Conservation (phyloP, 2,797 vertebrate genomes). For the Myotis daubentonii region DNA sequence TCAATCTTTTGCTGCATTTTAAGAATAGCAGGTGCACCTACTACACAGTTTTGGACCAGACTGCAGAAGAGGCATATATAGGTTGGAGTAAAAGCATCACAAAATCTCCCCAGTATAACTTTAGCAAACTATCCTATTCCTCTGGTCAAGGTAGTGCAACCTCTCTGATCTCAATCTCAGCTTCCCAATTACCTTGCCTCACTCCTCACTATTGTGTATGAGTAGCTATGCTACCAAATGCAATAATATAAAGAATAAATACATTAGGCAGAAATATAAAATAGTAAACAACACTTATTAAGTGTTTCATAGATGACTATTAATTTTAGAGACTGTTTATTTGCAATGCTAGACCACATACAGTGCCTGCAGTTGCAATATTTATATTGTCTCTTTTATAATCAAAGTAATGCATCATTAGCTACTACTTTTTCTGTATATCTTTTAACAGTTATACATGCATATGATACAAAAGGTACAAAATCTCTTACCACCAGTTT, state of each 20-base stretch:
- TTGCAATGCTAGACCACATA: background rate
- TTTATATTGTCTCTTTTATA: background rate
- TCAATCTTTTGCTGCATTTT: conserved; percentile 15
- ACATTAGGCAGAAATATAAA: background rate
- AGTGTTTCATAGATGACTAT: background rate
- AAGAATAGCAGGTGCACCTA: conserved; percentile 33
- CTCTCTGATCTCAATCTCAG: background rate
- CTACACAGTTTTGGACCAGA: background rate
- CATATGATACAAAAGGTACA: background rate
- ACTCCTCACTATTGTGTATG: background rate
- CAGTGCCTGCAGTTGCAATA: background rate
- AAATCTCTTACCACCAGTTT: background rate
- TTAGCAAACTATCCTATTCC: background rate
- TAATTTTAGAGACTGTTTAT: background rate
- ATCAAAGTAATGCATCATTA: background rate
- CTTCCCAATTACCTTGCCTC: background rate
- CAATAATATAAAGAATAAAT: background rate
- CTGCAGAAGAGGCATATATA: background rate
- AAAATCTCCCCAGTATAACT: background rate
- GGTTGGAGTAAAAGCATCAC: background rate
- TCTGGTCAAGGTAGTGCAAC: background rate
- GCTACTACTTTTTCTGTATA: background rate
- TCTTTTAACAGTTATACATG: background rate
- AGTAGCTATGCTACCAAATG: background rate
- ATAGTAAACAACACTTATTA: background rate